These are phyloP conservation scores for Congeria kusceri DNA, from an alignment of 2,888 invertebrate genomes.

Conservation along the genomic window DNA sequence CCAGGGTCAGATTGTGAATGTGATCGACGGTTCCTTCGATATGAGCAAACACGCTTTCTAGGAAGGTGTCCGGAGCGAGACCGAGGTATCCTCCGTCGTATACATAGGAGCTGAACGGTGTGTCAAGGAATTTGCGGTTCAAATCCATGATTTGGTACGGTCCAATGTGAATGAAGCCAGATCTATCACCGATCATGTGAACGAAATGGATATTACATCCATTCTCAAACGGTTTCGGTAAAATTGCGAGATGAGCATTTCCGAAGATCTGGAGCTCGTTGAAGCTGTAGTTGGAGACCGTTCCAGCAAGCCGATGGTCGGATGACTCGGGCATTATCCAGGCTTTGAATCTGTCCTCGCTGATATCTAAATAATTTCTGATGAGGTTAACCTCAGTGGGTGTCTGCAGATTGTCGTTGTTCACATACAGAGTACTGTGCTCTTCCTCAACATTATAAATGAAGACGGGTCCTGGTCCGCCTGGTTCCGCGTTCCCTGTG, in stretches of 20 bases:
- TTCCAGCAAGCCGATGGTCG: slow-evolving; percentile 64
- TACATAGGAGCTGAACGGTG: slow-evolving; percentile 75
- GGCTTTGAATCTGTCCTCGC: slow-evolving; percentile 74
- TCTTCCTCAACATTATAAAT: slow-evolving; percentile 69
- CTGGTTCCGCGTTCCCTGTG: slow-evolving; percentile 61
- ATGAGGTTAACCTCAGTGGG: slow-evolving; percentile 44
- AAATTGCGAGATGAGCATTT: slow-evolving; percentile 75
- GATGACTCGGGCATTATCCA: slow-evolving; percentile 74
- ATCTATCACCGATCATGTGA: slow-evolving; percentile 78
- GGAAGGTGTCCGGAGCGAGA: slow-evolving; percentile 73
- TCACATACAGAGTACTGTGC: slow-evolving; percentile 73
- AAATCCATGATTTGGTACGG: slow-evolving; percentile 75
- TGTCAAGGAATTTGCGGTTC: slow-evolving; percentile 69
- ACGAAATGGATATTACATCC: slow-evolving; percentile 69
- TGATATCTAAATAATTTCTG: slow-evolving; percentile 65
- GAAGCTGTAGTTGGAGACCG: slow-evolving; percentile 65
- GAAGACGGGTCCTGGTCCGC: slow-evolving; percentile 76
- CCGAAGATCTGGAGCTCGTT: slow-evolving; percentile 77
- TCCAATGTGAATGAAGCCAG: slow-evolving; percentile 75
- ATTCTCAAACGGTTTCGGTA: slow-evolving; percentile 61
- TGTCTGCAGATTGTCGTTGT: slow-evolving; percentile 66
- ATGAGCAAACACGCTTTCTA: slow-evolving; percentile 73
- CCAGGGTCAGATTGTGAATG: slow-evolving; percentile 74
- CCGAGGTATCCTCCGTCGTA: slow-evolving; percentile 74
- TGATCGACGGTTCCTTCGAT: slow-evolving; percentile 75